Base-by-base conservation (phyloP, 2,888 invertebrate species). In the Cryptus viduatorius region DNA sequence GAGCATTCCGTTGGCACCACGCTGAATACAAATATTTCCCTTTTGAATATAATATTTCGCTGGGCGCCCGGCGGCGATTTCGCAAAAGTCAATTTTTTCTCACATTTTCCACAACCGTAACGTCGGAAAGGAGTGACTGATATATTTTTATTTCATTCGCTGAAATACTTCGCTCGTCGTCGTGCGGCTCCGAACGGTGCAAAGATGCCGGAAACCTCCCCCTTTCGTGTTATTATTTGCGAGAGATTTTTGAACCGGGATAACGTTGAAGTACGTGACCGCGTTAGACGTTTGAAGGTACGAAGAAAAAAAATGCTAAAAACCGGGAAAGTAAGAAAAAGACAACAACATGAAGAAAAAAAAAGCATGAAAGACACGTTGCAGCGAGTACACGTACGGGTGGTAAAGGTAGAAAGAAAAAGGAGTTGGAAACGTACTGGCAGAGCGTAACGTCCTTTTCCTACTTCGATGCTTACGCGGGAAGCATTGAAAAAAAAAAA, bases 281-380 rank as follows among this genome's bases (percentile, higher is more conserved):
- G 56, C 24, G 24, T 56, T 56, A 24, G 56, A 56, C 24, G 24
- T 56, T 56, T 56, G 56, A 24, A 10, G 37, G 56, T 24, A 56
- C 24, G 24, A 56, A 16, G 56, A 56, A 56, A 19, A 16, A 24
- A 56, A 16, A 56, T 56, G 3, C 56, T 19, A 24, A 24, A 1
- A 56, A 24, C 56, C 37, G 37, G 1, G 37, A 37, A 37, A 37
- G 37, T 37, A 37, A 37, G 37, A 37, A 37, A 37, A 37, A 1
- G 37, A 37, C 37, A 8, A 37, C 37, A 8, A 37, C 5, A 37
- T 7, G 8, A 37, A 7, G 37, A 37, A 37, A 37, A 37, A 37
- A 8, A 37, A 24, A 8, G 19, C 19, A 56, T 24, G 56, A 10
- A 10, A 24, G 19, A 56, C 56, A 56, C 56, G 56, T 56, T 56